These are phyloP conservation scores for Ernsta delagoae DNA, from an alignment of 2,888 invertebrate genomes.

Conservation along the genomic window DNA sequence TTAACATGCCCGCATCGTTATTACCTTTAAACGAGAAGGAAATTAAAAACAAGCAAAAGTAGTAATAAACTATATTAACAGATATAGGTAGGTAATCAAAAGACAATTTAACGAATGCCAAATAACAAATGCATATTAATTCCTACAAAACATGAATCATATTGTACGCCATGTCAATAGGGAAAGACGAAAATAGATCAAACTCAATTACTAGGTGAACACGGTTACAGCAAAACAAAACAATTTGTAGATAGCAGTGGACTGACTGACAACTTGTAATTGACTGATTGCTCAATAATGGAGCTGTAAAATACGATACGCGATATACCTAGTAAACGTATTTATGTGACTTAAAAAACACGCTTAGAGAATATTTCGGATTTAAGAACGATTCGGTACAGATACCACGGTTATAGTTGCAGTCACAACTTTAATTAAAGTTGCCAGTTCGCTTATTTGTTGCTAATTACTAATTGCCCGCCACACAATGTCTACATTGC, in stretches of 20 bases:
- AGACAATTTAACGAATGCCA: background rate
- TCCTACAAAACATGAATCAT: background rate
- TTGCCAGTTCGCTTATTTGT: background rate
- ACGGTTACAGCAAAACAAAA: background rate
- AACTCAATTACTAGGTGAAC: background rate
- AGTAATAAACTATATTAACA: background rate
- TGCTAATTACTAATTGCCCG: background rate
- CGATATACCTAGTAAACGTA: background rate
- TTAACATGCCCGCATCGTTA: background rate
- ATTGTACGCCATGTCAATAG: conserved; percentile 2
- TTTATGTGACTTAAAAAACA: background rate
- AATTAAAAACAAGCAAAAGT: background rate
- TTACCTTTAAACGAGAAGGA: background rate
- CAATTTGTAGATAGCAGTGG: background rate
- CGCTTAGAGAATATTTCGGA: no score
- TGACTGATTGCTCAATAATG: background rate
- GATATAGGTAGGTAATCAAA: no score
- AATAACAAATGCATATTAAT: background rate
- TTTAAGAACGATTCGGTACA: no score
- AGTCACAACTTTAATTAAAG: background rate
- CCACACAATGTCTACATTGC: background rate
- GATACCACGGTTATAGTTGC: no score
- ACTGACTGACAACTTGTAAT: background rate
- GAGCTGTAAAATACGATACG: background rate
- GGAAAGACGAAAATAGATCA: conserved; percentile 24